These are phyloP conservation scores for Cecropterus lyciades DNA, from an alignment of 1,140 invertebrate genomes.

Conservation along the genomic window DNA sequence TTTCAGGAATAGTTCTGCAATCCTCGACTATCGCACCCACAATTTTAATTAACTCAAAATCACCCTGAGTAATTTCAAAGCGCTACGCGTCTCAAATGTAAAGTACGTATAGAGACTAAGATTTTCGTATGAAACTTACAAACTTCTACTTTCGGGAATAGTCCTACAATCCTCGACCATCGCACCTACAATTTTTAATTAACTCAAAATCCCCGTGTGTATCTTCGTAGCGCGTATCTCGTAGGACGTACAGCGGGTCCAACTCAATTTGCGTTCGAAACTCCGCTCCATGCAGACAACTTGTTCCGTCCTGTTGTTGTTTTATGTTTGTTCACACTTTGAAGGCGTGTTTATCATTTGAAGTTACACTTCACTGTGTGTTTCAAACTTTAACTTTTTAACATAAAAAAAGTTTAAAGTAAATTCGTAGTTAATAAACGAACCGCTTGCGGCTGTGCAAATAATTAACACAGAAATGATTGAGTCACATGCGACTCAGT, in stretches of 20 bases:
- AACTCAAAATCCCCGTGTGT: conserved; percentile 15
- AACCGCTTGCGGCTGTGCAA: not conserved
- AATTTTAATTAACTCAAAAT: no score
- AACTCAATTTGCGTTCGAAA: conserved; percentile 23
- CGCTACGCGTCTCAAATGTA: no score
- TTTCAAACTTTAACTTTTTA: not conserved
- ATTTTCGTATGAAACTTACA: no score
- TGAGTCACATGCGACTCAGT: not conserved
- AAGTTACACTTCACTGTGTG: conserved; percentile 1
- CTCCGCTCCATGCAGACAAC: conserved; percentile 2
- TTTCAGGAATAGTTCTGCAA: no score
- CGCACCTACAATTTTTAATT: conserved; percentile 13
- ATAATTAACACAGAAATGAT: not conserved
- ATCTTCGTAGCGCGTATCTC: conserved; percentile 19
- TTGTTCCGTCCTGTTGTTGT: conserved; percentile 9
- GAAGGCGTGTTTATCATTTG: conserved; percentile 4
- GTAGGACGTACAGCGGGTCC: conserved; percentile 21
- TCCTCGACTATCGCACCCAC: no score
- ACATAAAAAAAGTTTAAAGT: not conserved
- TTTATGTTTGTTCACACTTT: conserved; percentile 5
- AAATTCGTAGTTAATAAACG: not conserved
- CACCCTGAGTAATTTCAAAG: no score
- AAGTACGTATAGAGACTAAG: no score
- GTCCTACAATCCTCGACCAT: not conserved
- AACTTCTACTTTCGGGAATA: no score